These are phyloP conservation scores for Sinella curviseta DNA, from an alignment of 1,140 invertebrate genomes.

Conservation along the genomic window DNA sequence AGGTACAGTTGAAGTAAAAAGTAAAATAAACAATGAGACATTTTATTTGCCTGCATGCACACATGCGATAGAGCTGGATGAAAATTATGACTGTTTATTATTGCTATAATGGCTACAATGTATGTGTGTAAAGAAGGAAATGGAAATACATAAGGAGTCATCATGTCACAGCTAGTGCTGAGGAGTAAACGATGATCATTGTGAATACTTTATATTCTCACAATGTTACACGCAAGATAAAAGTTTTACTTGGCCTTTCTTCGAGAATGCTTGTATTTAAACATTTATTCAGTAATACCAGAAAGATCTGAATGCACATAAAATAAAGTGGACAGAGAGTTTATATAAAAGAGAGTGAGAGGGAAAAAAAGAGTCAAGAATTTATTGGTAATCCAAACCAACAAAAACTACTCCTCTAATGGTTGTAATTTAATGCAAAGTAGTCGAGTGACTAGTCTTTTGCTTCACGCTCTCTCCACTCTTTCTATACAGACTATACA, in stretches of 20 bases:
- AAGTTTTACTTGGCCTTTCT: background rate
- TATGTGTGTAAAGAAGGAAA: slow-evolving; percentile 13
- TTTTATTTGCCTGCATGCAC: no score
- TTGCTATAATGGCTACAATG: no score
- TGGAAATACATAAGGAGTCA: background rate
- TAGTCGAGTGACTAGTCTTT: background rate
- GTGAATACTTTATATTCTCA: background rate
- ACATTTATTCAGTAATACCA: no score
- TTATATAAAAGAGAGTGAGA: no score
- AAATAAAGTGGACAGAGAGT: slow-evolving; percentile 5
- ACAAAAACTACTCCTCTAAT: slow-evolving; percentile 6
- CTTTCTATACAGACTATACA: no score
- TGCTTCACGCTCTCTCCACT: no score
- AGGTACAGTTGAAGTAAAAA: background rate
- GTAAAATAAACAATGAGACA: background rate
- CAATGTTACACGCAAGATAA: no score
- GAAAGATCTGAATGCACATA: background rate
- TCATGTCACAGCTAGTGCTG: background rate
- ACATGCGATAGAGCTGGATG: no score
- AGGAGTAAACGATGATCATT: slow-evolving; percentile 3
- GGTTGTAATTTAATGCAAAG: slow-evolving; percentile 18
- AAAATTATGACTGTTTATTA: no score
- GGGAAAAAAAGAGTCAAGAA: background rate
- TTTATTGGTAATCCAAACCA: slow-evolving; percentile 15
- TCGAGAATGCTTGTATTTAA: no score